Conservation (phyloP, 2,888 invertebrate genomes). For the Geotrupes spiniger region DNA sequence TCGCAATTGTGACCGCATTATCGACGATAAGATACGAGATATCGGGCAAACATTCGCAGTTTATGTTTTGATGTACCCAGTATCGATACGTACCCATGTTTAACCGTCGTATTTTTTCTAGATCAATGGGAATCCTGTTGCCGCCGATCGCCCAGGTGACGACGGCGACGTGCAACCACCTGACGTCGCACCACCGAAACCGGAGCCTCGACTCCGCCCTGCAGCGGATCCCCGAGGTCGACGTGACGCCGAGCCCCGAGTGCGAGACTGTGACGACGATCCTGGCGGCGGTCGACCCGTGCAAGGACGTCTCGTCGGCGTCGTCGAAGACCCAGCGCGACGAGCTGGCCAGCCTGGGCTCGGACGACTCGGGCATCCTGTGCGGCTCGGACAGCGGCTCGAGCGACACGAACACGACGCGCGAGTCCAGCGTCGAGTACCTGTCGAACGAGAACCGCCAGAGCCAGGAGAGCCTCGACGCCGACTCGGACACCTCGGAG, state of each 20-base stretch:
- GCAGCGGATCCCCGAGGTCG: conserved; percentile 85
- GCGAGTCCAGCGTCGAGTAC: conserved; percentile 55
- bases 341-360: conserved; percentile 64
- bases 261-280: conserved; percentile 53
- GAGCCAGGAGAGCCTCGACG: conserved; percentile 72
- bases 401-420: conserved; percentile 49
- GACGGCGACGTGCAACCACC: conserved; percentile 50
- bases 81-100: no score
- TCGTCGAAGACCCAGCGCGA: conserved; percentile 56
- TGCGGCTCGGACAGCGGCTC: conserved; percentile 59
- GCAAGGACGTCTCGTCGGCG: conserved; percentile 31
- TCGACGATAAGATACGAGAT: no score
- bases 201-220: conserved; percentile 86
- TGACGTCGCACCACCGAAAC: conserved; percentile 80
- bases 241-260: conserved; percentile 65
- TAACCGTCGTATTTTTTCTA: conserved; percentile 44
- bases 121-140: conserved; percentile 64
- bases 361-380: conserved; percentile 77
- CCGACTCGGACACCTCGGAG: conserved; percentile 43
- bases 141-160: conserved; percentile 60
- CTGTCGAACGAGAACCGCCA: conserved; percentile 55
- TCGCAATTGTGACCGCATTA: no score
- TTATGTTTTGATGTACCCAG: no score
- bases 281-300: conserved; percentile 36
- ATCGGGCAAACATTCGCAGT: no score